These are phyloP conservation scores for Brachymystax lenok DNA, from an alignment of 2,797 vertebrate genomes.

Conservation along the genomic window DNA sequence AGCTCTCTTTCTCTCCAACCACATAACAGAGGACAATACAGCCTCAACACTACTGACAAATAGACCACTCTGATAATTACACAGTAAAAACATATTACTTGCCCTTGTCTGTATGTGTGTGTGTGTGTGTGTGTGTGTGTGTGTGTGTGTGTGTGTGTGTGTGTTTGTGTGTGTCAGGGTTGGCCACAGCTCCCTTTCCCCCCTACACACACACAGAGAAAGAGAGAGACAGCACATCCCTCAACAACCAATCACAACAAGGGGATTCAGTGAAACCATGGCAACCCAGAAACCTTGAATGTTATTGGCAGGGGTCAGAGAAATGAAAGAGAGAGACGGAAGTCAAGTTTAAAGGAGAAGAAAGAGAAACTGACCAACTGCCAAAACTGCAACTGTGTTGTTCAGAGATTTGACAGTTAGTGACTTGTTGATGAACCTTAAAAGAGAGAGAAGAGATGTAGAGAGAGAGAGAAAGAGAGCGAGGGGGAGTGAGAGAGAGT, in stretches of 20 bases:
- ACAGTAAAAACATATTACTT: not conserved
- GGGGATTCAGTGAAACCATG: conserved; percentile 67
- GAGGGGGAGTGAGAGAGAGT: not conserved
- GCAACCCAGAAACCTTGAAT: conserved; percentile 69
- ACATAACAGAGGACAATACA: not conserved
- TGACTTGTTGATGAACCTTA: conserved; percentile 40
- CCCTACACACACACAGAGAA: no score
- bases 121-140: no score
- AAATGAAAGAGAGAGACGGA: conserved; percentile 59
- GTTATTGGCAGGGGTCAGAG: conserved; percentile 62
- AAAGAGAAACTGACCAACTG: conserved; percentile 36
- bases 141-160: no score
- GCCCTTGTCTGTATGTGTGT: not conserved
- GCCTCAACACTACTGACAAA: not conserved
- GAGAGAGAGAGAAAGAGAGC: not conserved
- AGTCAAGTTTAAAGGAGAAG: conserved; percentile 59
- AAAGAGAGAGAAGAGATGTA: conserved; percentile 18
- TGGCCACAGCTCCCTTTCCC: conserved; percentile 29
- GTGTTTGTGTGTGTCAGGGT: conserved; percentile 35
- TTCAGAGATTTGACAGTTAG: conserved; percentile 45
- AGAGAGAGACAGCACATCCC: conserved; percentile 48
- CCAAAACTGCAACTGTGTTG: conserved; percentile 42
- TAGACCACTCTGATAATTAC: not conserved
- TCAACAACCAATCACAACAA: conserved; percentile 62
- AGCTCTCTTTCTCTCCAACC: not conserved